Base-by-base conservation (phyloP, 1,140 invertebrate species). In the Lepidurus couesii region DNA sequence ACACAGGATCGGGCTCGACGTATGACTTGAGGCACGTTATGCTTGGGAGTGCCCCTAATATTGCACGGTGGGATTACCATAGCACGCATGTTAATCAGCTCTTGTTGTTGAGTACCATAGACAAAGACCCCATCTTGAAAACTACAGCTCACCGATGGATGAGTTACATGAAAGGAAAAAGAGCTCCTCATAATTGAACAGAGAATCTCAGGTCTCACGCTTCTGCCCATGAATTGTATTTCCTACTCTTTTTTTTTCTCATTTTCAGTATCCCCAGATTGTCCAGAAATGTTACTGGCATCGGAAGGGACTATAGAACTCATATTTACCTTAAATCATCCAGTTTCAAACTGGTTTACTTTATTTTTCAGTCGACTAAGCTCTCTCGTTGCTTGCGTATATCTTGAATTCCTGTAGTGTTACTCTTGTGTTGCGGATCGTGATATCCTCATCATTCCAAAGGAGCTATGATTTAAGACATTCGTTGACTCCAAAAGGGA, bases 1-100 rank as follows among this genome's bases (percentile, higher is more conserved):
- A 99, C 85, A 98, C 94, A 24, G 98, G 98, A 5, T 93, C 93
- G 47, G 95, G 95, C 16, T 97, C 96, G n/a, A 91, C 94, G 74
- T 99, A 99, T 86, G 98, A 99, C 87, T 87, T 99, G 53, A 87
- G 97, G 5, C 97, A 99, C 85, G 90, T 98, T 82, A 95, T 93
- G 0, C 85, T 86, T 74, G 92, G 92, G 42, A 89, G 92, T 11
- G 91, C 96, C 43, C 98, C 98, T 0, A 99, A 99, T 86, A 87
- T 95, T 78, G 93, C 93, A 16, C 85, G 90, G 80, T 98, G 97
- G 95, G 98, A 99, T 85, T 99, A 99, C 85, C 98, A 99, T 86
- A 94, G 95, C 7, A 98, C 97, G 11, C 98, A 99, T 85, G 93
- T 99, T 34, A 98, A 98, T 87, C 96, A 99, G 83, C 87, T 99